Conservation (phyloP, 2,113 vertebrate genomes). For the Castor canadensis region DNA sequence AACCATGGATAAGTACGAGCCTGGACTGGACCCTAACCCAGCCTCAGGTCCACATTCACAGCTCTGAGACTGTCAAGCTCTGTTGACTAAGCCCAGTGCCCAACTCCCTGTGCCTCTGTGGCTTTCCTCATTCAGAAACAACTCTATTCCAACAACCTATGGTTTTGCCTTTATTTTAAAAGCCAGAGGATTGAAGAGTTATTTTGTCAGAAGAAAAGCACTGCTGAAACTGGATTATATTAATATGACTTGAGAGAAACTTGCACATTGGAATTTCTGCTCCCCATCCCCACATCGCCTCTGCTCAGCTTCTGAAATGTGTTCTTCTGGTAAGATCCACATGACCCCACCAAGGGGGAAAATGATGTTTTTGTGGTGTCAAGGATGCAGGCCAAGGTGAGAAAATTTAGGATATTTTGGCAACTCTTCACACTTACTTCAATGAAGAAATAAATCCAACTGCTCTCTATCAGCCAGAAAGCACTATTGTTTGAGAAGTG, state of each 20-base stretch:
- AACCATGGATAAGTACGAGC: not conserved
- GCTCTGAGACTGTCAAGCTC: not conserved
- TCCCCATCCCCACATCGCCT: not conserved
- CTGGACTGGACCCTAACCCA: not conserved
- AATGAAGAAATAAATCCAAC: conserved; percentile 30
- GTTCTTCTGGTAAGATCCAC: not conserved
- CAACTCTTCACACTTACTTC: conserved; percentile 38
- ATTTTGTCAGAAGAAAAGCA: conserved; percentile 17
- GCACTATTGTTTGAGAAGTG: conserved; percentile 12
- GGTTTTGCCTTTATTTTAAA: not conserved
- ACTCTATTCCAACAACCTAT: not conserved
- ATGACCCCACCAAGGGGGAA: not conserved
- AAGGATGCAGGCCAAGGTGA: conserved; percentile 24
- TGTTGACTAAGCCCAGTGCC: no score
- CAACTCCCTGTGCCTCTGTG: rapidly evolving
- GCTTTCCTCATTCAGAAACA: not conserved
- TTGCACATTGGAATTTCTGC: not conserved
- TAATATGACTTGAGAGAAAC: not conserved
- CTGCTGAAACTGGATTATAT: not conserved
- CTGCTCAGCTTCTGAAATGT: not conserved
- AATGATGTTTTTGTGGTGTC: not conserved
- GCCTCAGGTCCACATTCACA: not conserved
- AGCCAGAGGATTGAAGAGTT: not conserved
- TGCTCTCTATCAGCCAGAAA: conserved; percentile 30
- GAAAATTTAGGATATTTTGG: conserved; percentile 31